Percentiles rank a stretch among this genome's conserved stretches.
phyloP scores from a whole-genome alignment of 2,797 vertebrate species.

The Cossypha dichroa region DNA sequence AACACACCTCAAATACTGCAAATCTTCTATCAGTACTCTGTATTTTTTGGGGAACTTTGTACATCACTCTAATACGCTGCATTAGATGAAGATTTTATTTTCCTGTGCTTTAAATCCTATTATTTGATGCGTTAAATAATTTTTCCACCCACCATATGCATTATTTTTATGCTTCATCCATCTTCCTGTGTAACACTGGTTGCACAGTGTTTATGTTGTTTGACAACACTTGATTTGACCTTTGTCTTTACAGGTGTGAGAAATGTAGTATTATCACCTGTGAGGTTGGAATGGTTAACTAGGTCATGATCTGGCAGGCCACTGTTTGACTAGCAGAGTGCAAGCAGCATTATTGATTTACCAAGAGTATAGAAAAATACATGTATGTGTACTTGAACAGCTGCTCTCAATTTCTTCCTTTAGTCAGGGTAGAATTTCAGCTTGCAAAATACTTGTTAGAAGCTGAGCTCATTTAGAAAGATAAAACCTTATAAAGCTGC shows the following conservation, averaged over 20 bases:
- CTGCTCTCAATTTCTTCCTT: background rate
- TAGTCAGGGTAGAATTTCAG: background rate
- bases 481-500: background rate
- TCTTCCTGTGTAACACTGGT: background rate
- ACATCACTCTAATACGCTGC: background rate
- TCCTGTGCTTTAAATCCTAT: background rate
- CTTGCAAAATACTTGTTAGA: background rate
- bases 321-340: background rate
- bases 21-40: background rate
- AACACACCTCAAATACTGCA: background rate
- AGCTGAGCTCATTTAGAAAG: background rate
- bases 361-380: background rate
- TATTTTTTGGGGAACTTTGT: background rate
- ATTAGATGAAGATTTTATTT: background rate
- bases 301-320: background rate
- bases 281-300: background rate
- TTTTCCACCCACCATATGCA: background rate
- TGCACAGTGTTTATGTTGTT: fast-evolving
- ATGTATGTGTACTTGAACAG: background rate
- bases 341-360: background rate
- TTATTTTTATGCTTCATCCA: background rate
- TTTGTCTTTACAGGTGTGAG: background rate
- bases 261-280: background rate
- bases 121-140: background rate
- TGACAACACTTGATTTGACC: background rate